Evolutionary conservation across 1,140 invertebrate genomes (phyloP).

Genomic region (Rhyzopertha dominica): DNA sequence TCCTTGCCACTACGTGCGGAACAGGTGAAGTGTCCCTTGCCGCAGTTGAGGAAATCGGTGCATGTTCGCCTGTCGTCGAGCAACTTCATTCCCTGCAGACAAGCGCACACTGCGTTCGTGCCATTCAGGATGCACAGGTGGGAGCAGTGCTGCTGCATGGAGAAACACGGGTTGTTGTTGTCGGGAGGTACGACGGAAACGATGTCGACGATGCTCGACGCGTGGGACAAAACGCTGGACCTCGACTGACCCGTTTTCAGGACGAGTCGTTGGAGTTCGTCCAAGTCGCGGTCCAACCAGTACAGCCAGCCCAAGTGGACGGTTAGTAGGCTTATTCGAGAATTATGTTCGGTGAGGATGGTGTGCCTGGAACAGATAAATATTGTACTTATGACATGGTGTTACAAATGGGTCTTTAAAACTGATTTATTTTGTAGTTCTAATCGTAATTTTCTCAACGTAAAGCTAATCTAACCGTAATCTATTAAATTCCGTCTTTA

Average conservation of each 20-base stretch:
- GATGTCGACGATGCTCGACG: constrained; percentile 37
- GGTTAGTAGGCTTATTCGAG: constrained; percentile 36
- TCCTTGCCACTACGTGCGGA: constrained; percentile 51
- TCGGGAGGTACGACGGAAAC: constrained; percentile 38
- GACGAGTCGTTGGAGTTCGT: constrained; percentile 38
- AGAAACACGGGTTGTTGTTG: constrained; percentile 33
- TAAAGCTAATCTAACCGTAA: too few relatives aligned
- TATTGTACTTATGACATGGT: background rate
- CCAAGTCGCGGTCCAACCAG: constrained; percentile 39
- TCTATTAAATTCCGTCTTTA: too few relatives aligned
- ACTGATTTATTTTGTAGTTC: too few relatives aligned
- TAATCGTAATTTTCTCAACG: too few relatives aligned
- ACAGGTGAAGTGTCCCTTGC: constrained; percentile 73
- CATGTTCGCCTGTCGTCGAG: constrained; percentile 66
- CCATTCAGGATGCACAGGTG: constrained; percentile 62
- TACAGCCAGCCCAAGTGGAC: constrained; percentile 41
- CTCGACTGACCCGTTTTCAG: constrained; percentile 37
- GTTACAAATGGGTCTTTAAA: too few relatives aligned
- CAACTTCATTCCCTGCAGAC: constrained; percentile 68
- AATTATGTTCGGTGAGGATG: constrained; percentile 36
- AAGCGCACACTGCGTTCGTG: constrained; percentile 58
- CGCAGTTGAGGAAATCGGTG: constrained; percentile 66
- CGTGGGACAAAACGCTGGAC: constrained; percentile 33
- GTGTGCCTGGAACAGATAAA: constrained; percentile 31
- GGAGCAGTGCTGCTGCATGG: constrained; percentile 51